Evolutionary conservation across 2,113 vertebrate genomes (phyloP).

Genomic region (Callipepla squamata): DNA sequence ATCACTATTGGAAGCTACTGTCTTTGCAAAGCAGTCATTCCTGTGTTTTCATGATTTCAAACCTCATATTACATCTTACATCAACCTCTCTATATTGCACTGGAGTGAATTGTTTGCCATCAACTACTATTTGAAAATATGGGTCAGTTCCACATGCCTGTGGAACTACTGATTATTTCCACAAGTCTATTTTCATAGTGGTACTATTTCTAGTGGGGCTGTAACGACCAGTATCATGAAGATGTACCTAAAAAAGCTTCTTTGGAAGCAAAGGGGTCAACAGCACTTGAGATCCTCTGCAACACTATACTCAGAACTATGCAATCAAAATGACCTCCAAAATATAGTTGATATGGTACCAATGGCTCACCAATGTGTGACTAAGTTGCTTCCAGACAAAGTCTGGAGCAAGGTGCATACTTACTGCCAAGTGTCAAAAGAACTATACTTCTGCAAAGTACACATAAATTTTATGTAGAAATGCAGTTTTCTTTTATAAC

Average conservation of each 20-base stretch:
- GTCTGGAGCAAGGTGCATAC: neutral
- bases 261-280: neutral
- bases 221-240: neutral
- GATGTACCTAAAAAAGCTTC: neutral
- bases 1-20: neutral
- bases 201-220: neutral
- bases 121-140: neutral
- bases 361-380: neutral
- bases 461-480: neutral
- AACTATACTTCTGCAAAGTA: neutral
- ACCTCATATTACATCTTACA: fast-evolving
- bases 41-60: neutral
- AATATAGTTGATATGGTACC: too few species aligned
- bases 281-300: neutral
- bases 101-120: neutral
- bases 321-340: neutral
- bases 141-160: neutral
- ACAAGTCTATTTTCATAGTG: neutral
- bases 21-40: neutral
- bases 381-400: neutral
- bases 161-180: neutral
- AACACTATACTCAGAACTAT: neutral
- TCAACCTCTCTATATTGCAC: neutral
- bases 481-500: neutral
- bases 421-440: neutral